These are phyloP conservation scores for Sturmia bella DNA, from an alignment of 2,888 invertebrate genomes.

Conservation along the genomic window DNA sequence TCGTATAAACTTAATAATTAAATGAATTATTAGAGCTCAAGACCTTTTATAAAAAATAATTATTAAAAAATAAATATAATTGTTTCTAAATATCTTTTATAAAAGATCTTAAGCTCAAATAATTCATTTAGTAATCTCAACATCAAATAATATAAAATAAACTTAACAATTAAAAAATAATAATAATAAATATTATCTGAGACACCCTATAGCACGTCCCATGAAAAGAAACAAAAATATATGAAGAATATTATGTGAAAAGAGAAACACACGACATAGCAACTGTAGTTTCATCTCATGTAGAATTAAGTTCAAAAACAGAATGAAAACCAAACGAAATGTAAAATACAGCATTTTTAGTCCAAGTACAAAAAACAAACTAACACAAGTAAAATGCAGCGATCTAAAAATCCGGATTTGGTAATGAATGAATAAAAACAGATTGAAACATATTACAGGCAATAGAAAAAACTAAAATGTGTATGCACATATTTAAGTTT, in stretches of 20 bases:
- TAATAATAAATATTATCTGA: too few species aligned
- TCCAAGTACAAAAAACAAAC: constrained; percentile 26
- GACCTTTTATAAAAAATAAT: too few species aligned
- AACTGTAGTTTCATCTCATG: constrained; percentile 47
- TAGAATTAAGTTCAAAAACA: constrained; percentile 17
- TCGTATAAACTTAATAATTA: too few species aligned
- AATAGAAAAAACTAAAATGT: not conserved
- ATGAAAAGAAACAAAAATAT: constrained; percentile 32
- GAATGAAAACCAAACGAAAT: constrained; percentile 33
- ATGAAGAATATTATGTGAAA: constrained; percentile 23
- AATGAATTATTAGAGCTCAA: too few species aligned
- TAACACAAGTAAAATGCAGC: constrained; percentile 25
- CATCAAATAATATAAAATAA: too few species aligned
- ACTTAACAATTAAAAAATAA: too few species aligned
- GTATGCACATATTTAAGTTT: too few species aligned
- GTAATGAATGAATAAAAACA: constrained; percentile 25
- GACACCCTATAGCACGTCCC: too few species aligned
- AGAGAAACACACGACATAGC: constrained; percentile 38
- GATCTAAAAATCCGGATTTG: constrained; percentile 60
- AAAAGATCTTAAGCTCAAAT: too few species aligned
- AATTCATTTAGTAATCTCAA: too few species aligned
- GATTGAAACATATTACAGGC: not conserved
- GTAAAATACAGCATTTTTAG: constrained; percentile 34
- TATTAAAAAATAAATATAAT: too few species aligned
- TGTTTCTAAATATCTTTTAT: too few species aligned